These are phyloP conservation scores for Petrocephalus microphthalmus DNA, from an alignment of 2,113 vertebrate genomes.

Conservation along the genomic window DNA sequence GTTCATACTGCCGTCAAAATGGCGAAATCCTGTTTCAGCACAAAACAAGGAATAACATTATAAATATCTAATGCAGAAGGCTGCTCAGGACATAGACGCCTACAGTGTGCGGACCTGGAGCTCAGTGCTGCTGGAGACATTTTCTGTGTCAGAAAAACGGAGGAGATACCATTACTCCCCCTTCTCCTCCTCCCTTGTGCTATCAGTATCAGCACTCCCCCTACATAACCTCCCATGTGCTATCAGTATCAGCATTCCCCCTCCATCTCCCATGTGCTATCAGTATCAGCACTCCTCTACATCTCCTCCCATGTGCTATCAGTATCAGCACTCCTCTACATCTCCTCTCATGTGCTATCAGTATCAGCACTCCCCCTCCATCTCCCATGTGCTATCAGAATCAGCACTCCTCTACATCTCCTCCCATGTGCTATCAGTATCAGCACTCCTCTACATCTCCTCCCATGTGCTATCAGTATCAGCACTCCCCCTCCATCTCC, in stretches of 20 bases:
- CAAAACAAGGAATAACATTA: background rate
- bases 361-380: background rate
- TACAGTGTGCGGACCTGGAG: background rate
- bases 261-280: background rate
- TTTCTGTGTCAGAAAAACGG: background rate
- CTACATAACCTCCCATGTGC: too few species aligned
- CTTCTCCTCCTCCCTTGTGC: background rate
- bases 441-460: too few species aligned
- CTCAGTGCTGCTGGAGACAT: background rate
- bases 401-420: too few species aligned
- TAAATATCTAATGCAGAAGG: background rate
- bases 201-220: too few species aligned
- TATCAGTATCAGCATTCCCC: background rate
- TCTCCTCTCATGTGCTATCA: background rate
- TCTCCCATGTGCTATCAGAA: too few species aligned
- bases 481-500: too few species aligned
- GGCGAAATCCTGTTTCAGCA: constrained; percentile 6
- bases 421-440: too few species aligned
- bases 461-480: too few species aligned
- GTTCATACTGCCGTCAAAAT: background rate
- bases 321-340: background rate
- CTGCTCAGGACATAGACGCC: background rate
- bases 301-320: background rate
- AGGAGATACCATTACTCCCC: background rate
- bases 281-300: background rate